Evolutionary conservation across 1,140 invertebrate genomes (phyloP), one percentile per base, ranked within the genome.

Genomic region (Leptonema lineaticorne): DNA sequence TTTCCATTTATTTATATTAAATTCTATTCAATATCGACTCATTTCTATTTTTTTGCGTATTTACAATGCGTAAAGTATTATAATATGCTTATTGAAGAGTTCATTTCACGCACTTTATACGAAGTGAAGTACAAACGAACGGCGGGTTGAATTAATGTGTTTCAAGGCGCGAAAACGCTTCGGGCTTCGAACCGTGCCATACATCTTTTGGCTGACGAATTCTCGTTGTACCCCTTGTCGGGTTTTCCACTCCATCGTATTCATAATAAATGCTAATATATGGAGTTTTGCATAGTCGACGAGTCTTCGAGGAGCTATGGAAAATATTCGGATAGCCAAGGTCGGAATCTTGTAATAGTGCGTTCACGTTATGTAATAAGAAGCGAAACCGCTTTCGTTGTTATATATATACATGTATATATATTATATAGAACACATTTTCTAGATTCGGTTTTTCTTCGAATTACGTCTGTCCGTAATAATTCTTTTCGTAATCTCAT

Each of bases 231-330:
- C 9, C 37, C 37, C 37, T 14, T n/a, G n/a, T n/a, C n/a, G n/a
- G 14, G 16, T 14, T 4, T 45, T 6, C 37, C 11, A n/a, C 37
- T 26, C 24, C 24, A 1, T 24, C 50, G 8, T 53, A 20, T 4
- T 24, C 50, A 53, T 53, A 53, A 53, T 53, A 53, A 53, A 53
- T 53, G 50, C 50, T 53, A 53, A 53, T 53, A 24, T 26, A 26
- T 26, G 24, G 50, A 53, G 50, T 53, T 53, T 53, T 53, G 50
- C 50, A 53, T 53, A 53, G 11, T 41, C 37, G 16, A 53, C 50
- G 8, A 9, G 4, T 26, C 22, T 8, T 26, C 4, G 50, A 53
- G 27, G 20, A 53, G 50, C 20, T 14, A 4, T 24, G 20, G 50
- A 53, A 53, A 53, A 53, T 53, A 22, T 24, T 24, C 50, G 20